Evolutionary conservation across 2,113 vertebrate genomes (phyloP).

Genomic region (Rhea pennata): DNA sequence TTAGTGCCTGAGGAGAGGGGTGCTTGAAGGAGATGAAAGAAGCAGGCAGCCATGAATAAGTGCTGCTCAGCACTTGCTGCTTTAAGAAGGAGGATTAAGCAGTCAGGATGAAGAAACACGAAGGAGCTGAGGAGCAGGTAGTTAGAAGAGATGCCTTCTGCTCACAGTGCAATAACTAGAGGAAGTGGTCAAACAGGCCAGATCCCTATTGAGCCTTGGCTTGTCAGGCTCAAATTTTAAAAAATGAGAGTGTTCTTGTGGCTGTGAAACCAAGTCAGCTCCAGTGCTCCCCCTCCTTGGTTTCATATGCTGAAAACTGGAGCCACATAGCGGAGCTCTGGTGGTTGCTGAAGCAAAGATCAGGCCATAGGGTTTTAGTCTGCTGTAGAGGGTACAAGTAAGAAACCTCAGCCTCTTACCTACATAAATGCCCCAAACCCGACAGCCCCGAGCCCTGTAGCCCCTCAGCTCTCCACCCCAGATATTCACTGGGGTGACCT

Average conservation of each 20-base stretch:
- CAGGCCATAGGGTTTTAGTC: rapidly evolving
- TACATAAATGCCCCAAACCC: too few relatives aligned
- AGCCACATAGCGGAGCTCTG: background rate
- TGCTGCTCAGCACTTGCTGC: background rate
- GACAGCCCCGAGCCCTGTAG: background rate
- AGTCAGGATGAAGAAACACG: background rate
- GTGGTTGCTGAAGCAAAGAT: background rate
- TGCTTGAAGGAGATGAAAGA: background rate
- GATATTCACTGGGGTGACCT: background rate
- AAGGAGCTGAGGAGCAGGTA: background rate
- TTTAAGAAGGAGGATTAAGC: background rate
- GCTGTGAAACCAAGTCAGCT: background rate
- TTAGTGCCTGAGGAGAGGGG: background rate
- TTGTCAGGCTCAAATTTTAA: background rate
- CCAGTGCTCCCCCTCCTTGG: background rate
- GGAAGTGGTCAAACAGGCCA: background rate
- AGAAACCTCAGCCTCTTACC: background rate
- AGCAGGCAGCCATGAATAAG: background rate
- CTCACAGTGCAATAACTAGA: rapidly evolving
- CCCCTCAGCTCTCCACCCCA: background rate
- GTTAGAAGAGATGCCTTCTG: background rate
- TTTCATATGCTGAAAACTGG: rapidly evolving
- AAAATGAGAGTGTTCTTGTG: background rate
- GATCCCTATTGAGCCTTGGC: background rate
- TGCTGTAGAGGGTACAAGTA: background rate